Evolutionary conservation across 1,140 invertebrate species (phyloP).

Genomic region (Drosophila novamexicana): DNA sequence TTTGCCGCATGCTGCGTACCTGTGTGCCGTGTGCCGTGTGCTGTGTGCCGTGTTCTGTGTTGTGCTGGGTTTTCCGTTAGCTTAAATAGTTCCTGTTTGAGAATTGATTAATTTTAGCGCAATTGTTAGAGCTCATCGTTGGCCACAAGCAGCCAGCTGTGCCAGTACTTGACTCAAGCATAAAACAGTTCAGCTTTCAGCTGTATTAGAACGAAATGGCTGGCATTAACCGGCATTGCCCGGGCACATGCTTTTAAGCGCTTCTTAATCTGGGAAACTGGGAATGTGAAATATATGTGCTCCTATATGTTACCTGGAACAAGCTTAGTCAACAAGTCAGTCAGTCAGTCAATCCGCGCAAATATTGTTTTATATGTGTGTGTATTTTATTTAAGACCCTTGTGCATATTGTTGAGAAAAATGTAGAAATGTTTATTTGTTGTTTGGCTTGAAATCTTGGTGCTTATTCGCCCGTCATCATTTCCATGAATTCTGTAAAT

Average conservation of each 20-base stretch:
- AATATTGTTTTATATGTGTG: not conserved
- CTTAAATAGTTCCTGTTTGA: constrained; percentile 49
- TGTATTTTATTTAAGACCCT: constrained; percentile 21
- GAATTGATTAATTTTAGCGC: constrained; percentile 26
- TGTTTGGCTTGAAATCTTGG: not conserved
- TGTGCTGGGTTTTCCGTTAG: constrained; percentile 45
- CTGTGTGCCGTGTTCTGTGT: too few relatives aligned
- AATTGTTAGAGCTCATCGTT: constrained; percentile 3
- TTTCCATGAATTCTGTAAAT: constrained; percentile 97
- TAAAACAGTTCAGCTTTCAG: constrained; percentile 11
- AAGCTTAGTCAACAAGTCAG: not conserved
- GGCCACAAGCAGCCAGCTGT: not conserved
- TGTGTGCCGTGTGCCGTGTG: too few relatives aligned
- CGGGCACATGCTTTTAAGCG: not conserved
- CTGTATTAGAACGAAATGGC: not conserved
- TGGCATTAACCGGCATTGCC: not conserved
- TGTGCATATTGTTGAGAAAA: constrained; percentile 10
- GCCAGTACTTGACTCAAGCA: not conserved
- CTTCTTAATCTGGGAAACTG: too few relatives aligned
- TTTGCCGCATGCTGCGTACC: constrained; percentile 23
- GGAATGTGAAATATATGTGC: too few relatives aligned
- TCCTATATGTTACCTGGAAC: too few relatives aligned
- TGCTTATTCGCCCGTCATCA: constrained; percentile 96
- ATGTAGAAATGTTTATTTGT: constrained; percentile 23
- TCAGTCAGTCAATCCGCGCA: not conserved